Conservation (phyloP, 1,140 invertebrate species). For the Yoshiicerus persimilis region DNA sequence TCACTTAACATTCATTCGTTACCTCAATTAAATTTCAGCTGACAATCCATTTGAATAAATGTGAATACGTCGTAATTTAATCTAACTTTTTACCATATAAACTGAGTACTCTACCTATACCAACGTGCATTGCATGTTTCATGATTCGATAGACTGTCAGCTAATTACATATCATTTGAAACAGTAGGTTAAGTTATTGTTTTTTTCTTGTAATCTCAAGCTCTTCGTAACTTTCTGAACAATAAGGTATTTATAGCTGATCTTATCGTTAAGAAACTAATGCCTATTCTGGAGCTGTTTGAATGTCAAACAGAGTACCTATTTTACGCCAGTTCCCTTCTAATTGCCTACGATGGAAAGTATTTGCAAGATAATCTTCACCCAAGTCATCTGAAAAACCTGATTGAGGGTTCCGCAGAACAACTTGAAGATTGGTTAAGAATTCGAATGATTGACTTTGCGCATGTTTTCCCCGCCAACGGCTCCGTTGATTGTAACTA, state of each 20-base stretch:
- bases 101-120: too few species aligned
- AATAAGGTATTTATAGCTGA: neutral
- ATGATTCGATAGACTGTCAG: too few species aligned
- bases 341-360: slow-evolving; percentile 30
- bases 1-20: too few species aligned
- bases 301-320: neutral
- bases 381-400: neutral
- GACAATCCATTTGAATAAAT: too few species aligned
- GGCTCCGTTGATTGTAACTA: slow-evolving; percentile 39
- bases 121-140: too few species aligned
- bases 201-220: neutral
- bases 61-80: too few species aligned
- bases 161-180: neutral
- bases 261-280: neutral
- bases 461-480: slow-evolving; percentile 42
- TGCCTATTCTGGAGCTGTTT: neutral
- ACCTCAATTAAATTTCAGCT: too few species aligned
- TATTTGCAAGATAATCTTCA: neutral
- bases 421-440: neutral
- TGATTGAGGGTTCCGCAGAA: too few species aligned
- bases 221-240: slow-evolving; percentile 21
- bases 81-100: too few species aligned
- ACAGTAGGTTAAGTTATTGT: neutral
- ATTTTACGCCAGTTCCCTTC: slow-evolving; percentile 34
- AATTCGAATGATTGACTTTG: slow-evolving; percentile 37